A percentile compares a stretch with the other conserved stretches of the same genome.
These are phyloP conservation scores for Halcyon malimbica DNA, from an alignment of 2,113 vertebrate genomes.

Conservation along the genomic window DNA sequence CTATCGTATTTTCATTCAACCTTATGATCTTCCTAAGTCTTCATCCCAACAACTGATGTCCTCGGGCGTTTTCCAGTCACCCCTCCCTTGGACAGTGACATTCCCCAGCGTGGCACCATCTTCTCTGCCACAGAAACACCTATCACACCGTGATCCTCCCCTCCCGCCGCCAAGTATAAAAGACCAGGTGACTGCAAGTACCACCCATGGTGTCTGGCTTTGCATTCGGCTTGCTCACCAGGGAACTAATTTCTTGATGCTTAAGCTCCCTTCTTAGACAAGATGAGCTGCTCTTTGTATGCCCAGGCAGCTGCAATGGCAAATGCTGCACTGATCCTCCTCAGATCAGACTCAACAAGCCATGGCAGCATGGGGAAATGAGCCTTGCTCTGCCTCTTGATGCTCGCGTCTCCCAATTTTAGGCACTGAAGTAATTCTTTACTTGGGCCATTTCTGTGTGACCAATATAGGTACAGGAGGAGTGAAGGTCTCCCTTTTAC, in stretches of 20 bases:
- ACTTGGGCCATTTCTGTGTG: neutral
- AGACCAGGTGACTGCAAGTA: neutral
- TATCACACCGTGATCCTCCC: neutral
- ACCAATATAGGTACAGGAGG: neutral
- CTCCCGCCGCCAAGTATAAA: neutral
- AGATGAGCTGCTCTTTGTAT: neutral
- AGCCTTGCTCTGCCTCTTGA: neutral
- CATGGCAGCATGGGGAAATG: neutral
- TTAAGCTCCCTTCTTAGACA: neutral
- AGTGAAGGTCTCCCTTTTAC: neutral
- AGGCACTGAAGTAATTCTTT: neutral
- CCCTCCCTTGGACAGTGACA: neutral
- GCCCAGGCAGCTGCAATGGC: neutral
- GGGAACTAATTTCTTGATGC: neutral
- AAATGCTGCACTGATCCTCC: neutral
- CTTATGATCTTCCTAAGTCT: neutral
- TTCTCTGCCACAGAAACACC: neutral
- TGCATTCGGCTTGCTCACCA: neutral
- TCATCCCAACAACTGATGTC: neutral
- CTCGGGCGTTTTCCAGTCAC: neutral
- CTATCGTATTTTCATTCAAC: neutral
- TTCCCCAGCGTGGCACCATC: neutral
- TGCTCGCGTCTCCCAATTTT: neutral
- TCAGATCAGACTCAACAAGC: neutral
- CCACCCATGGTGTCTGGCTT: neutral